These are phyloP conservation scores for Grammomys dolichurus DNA, from an alignment of 2,113 vertebrate species.

Conservation along the genomic window DNA sequence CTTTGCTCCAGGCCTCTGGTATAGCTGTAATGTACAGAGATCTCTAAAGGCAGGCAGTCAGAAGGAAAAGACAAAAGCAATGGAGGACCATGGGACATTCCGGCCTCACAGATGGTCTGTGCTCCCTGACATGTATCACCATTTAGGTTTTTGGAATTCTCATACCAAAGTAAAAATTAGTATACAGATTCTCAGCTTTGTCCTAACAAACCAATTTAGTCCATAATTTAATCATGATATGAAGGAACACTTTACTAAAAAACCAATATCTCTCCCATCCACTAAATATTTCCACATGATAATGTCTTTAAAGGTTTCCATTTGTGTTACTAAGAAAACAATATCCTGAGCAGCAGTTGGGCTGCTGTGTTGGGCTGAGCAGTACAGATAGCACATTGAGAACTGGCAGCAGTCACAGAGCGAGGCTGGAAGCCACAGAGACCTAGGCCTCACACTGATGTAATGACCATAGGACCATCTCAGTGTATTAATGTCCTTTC, in stretches of 20 bases:
- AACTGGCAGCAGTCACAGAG: background rate
- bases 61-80: conserved; percentile 74
- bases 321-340: conserved; percentile 19
- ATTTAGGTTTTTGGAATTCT: conserved; percentile 48
- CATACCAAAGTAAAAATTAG: conserved; percentile 2
- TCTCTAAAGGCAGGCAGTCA: conserved; percentile 76
- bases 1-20: conserved; percentile 82
- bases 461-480: background rate
- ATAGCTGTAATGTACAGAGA: conserved; percentile 76
- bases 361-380: background rate
- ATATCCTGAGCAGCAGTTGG: background rate
- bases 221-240: background rate
- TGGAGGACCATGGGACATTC: background rate
- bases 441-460: background rate
- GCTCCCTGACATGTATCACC: background rate
- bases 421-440: background rate
- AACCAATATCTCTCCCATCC: background rate
- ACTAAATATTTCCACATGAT: background rate
- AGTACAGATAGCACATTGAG: background rate
- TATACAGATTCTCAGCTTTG: background rate
- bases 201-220: conserved; percentile 29
- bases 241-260: background rate
- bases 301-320: conserved; percentile 2
- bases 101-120: background rate
- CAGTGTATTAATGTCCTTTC: background rate